Evolutionary conservation across 2,797 vertebrate genomes (phyloP), one percentile per base, ranked within the genome.

Genomic region (Intellagama lesueurii): DNA sequence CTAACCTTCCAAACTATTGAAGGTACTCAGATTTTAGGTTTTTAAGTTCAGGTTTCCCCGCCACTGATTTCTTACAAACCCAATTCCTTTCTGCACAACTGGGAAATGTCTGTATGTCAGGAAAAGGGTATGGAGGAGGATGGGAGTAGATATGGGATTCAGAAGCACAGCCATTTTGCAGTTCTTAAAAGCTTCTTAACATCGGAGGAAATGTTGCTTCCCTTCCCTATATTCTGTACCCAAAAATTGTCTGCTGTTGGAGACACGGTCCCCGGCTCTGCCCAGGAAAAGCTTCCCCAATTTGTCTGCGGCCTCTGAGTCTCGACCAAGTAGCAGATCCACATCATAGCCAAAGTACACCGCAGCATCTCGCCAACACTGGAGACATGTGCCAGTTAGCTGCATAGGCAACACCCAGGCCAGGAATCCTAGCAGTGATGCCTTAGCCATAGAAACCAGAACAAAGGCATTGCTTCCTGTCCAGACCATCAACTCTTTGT

Each of bases 361-460:
- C 7, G 22, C 49, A 26, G 79, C 83, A 35, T 88, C 83, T 9
- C 87, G 90, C 90, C 90, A 91, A 87, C 90, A 91, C 24, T 30
- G 66, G 64, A 91, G 83, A 35, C 90, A 91, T 6, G 90, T 49
- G 40, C 73, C 7, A 1, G 73, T 49, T 14, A 77, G 30, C 30
- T 47, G 84, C 22, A n/a, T 24, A 4, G 84, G 73, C 66, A 86
- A 19, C 73, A 64, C 30, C 87, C 84, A 82, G n/a, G 66, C 64
- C 40, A 91, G 66, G 26, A 85, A 82, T 7, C 85, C 73, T 0
- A 72, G 30, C 72, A 86, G 60, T 32, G 7, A 60, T 32, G 66
- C 64, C 64, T 66, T 88, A n/a, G 64, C 66, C 87, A 82, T 70
- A n/a, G 32, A 76, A 86, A 44, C 72, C 49, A 64, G 70, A 9